These are phyloP conservation scores for Andricus grossulariae DNA, from an alignment of 1,140 invertebrate species.

Conservation along the genomic window DNA sequence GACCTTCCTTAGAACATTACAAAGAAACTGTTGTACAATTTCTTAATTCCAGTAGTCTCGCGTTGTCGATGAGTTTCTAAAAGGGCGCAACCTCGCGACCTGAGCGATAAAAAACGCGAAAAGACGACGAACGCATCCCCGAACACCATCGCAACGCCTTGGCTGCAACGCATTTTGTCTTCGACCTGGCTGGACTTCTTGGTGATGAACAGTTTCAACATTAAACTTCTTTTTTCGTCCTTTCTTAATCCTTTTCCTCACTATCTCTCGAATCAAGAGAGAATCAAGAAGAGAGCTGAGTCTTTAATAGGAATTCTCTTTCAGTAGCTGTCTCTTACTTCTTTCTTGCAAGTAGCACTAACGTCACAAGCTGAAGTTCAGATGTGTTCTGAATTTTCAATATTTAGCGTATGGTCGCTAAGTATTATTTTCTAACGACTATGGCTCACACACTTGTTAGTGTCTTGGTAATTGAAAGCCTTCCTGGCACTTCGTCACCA, in stretches of 20 bases:
- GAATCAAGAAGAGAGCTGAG: neutral
- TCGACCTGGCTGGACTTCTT: conserved; percentile 30
- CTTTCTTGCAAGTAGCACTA: neutral
- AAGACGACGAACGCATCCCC: conserved; percentile 74
- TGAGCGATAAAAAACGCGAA: conserved; percentile 73
- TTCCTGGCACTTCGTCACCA: conserved; percentile 65
- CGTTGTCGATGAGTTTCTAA: conserved; percentile 86
- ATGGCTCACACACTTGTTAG: conserved; percentile 71
- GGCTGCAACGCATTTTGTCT: conserved; percentile 72
- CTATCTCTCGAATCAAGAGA: neutral
- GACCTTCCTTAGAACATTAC: conserved; percentile 84
- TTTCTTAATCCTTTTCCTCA: conserved; percentile 1
- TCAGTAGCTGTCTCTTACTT: conserved; percentile 10
- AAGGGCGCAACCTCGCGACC: conserved; percentile 78
- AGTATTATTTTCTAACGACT: conserved; percentile 55
- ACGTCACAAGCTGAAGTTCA: conserved; percentile 11
- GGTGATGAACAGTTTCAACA: neutral
- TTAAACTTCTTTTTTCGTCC: conserved; percentile 25
- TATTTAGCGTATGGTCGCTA: neutral
- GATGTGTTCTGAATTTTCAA: neutral
- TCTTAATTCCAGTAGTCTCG: conserved; percentile 88
- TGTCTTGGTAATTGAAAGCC: conserved; percentile 66
- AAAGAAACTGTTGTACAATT: conserved; percentile 89
- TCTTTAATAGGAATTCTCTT: neutral
- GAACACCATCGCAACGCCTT: conserved; percentile 73